Evolutionary conservation across 2,888 invertebrate species (phyloP).

Genomic region (Sminthurinus aureus): DNA sequence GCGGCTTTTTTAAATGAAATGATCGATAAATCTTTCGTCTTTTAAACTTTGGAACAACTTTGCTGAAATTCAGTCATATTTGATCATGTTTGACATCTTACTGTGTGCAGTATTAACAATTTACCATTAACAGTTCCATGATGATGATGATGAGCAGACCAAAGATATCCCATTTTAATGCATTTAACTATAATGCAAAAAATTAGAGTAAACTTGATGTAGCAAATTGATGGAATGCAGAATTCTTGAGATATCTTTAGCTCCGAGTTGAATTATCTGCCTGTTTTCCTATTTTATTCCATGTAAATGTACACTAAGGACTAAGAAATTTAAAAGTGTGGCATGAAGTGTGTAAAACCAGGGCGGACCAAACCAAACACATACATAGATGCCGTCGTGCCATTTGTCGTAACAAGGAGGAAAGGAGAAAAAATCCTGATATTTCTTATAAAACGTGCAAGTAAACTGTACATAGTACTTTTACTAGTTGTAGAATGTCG

Average conservation of each 20-base stretch:
- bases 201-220: background rate
- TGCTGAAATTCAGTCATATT: too few relatives aligned
- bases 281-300: too few relatives aligned
- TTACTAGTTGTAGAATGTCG: background rate
- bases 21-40: too few relatives aligned
- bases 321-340: background rate
- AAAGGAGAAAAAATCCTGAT: background rate
- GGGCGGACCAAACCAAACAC: too few relatives aligned
- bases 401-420: background rate
- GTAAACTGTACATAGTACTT: background rate
- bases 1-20: too few relatives aligned
- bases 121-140: too few relatives aligned
- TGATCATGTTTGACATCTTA: too few relatives aligned
- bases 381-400: background rate
- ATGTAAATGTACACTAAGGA: too few relatives aligned
- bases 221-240: background rate
- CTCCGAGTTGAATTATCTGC: too few relatives aligned
- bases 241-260: background rate
- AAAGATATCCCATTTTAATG: background rate
- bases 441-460: background rate
- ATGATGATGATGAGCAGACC: too few relatives aligned
- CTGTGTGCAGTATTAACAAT: too few relatives aligned
- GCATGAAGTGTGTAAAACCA: background rate
- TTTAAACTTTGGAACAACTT: too few relatives aligned
- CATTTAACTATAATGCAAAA: background rate